These are phyloP conservation scores for Nerophis ophidion DNA, from an alignment of 2,113 vertebrate genomes.

Conservation along the genomic window DNA sequence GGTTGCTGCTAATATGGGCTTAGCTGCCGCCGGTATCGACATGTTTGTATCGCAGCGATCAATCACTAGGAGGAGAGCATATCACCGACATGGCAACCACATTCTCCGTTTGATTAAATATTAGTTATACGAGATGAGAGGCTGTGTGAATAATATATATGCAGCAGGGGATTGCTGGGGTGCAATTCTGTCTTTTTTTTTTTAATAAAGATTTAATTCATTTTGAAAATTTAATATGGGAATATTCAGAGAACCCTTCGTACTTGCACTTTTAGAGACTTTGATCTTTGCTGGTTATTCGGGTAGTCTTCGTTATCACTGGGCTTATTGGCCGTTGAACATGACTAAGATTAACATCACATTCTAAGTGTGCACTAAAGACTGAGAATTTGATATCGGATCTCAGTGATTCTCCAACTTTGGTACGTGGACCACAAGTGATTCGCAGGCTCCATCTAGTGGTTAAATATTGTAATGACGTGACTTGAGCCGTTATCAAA, in stretches of 20 bases:
- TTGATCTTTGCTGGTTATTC: neutral
- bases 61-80: conserved; percentile 22
- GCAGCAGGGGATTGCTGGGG: conserved; percentile 2
- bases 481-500: neutral
- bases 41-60: conserved; percentile 44
- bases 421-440: no score
- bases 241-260: neutral
- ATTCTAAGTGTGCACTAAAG: neutral
- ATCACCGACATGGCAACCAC: conserved; percentile 1
- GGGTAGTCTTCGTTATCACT: neutral
- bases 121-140: conserved; percentile 2
- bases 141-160: neutral
- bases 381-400: neutral
- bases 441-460: no score
- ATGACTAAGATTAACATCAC: neutral
- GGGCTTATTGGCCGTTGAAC: neutral
- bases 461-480: no score
- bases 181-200: conserved; percentile 1
- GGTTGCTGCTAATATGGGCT: conserved; percentile 40
- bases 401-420: neutral
- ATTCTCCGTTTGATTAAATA: conserved; percentile 17
- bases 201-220: conserved; percentile 2
- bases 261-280: neutral
- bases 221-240: neutral
- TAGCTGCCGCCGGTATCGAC: conserved; percentile 32